Base-by-base conservation (phyloP, 2,888 invertebrate genomes). In the Athrips mouffetella region DNA sequence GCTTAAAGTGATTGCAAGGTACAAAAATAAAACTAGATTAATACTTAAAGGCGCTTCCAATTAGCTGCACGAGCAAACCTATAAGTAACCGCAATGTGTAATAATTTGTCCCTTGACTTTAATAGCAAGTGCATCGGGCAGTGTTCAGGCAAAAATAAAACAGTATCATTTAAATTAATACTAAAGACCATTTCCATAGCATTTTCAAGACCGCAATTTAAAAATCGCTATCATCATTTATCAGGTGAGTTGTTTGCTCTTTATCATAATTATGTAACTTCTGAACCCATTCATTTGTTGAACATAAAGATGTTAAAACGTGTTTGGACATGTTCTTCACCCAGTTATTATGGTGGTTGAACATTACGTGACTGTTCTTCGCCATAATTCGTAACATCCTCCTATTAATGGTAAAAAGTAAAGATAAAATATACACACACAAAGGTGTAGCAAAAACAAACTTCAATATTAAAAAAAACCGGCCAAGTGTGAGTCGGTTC, bases 361-460 rank as follows among this genome's bases (percentile, higher is more conserved):
- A 18, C 8, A 29, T 42, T 44, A 37, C 37, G 29, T 44, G 44
- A 39, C 30, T 40, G 15, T 18, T 25, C 29, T 42, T 44, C 15
- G 30, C 21, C 40, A 27, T 25, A 50, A 47, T 47, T 50, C 23
- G 47, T 39, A 25, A 50, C 47, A 47, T 50, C 50, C 47, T 45
- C 29, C 35, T 42, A 47, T 31, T 44, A 30, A 13, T 27, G 27
- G 35, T 35, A 20, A 35, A 35, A n/a, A n/a, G n/a, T n/a, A n/a
- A n/a, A n/a, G n/a, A n/a, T n/a, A n/a, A n/a, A n/a, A n/a, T n/a
- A 3, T 15, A 10, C 47, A n/a, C 29, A 39, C 39, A 29, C 47
- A 47, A 37, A n/a, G n/a, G n/a, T n/a, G n/a, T n/a, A n/a, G n/a
- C n/a, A n/a, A n/a, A n/a, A n/a, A n/a, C n/a, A n/a, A n/a, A n/a